A percentile compares a stretch with the other conserved stretches of the same genome.
Evolutionary conservation across 2,113 vertebrate species (phyloP).

Genomic region (Tamias sibiricus): DNA sequence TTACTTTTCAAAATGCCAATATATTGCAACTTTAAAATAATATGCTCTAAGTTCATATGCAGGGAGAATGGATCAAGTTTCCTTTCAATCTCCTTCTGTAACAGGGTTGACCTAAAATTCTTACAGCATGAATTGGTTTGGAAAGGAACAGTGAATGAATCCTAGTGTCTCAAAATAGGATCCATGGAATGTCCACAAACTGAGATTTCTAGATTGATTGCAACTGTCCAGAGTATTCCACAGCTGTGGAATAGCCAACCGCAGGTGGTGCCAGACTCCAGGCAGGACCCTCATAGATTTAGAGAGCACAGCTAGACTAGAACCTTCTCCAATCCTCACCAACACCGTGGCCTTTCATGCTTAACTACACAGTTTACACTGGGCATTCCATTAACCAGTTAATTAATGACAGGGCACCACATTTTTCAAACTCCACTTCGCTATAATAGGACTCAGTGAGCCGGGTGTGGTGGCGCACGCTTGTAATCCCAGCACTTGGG

Average conservation of each 20-base stretch:
- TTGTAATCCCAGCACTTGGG: too few relatives aligned
- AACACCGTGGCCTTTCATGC: accelerated
- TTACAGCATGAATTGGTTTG: neutral
- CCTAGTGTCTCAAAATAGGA: neutral
- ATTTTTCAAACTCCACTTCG: neutral
- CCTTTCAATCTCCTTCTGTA: neutral
- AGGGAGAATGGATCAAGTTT: neutral
- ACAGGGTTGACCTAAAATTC: neutral
- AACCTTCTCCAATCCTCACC: neutral
- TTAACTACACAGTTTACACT: neutral
- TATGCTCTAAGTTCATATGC: neutral
- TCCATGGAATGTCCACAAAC: neutral
- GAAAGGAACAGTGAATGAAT: neutral
- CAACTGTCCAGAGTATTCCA: neutral
- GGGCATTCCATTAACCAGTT: neutral
- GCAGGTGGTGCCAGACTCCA: neutral
- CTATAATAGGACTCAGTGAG: neutral
- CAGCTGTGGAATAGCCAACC: neutral
- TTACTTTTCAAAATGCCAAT: neutral
- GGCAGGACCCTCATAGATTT: neutral
- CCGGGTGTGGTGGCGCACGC: too few relatives aligned
- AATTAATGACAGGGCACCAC: neutral
- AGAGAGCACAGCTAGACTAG: neutral
- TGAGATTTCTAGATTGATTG: neutral
- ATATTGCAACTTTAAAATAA: neutral